Evolutionary conservation across 2,888 invertebrate species (phyloP).

Genomic region (Tetranychus truncatus): DNA sequence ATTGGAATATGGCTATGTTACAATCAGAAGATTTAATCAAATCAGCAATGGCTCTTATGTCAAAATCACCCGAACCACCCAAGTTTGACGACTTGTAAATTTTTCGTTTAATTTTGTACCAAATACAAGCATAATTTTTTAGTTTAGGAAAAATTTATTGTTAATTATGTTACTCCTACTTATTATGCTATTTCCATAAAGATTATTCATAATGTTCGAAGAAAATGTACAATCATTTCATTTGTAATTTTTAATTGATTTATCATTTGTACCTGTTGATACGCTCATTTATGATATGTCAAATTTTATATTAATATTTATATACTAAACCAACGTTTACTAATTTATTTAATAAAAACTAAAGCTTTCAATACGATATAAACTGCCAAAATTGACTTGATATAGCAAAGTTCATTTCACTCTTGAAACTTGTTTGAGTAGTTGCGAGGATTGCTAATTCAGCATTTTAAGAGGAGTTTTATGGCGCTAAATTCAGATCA

Average conservation of each 20-base stretch:
- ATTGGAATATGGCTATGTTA: slow-evolving; percentile 37
- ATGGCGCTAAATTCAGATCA: too few relatives aligned
- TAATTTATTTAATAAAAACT: neutral
- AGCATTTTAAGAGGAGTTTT: too few relatives aligned
- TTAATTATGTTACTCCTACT: neutral
- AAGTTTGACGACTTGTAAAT: slow-evolving; percentile 4
- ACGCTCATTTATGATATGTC: too few relatives aligned
- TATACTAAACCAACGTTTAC: too few relatives aligned
- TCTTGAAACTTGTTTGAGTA: neutral
- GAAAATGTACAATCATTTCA: too few relatives aligned
- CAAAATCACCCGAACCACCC: slow-evolving; percentile 1
- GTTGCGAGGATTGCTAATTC: too few relatives aligned
- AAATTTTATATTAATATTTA: too few relatives aligned
- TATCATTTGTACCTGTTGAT: too few relatives aligned
- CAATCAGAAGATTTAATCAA: slow-evolving; percentile 34
- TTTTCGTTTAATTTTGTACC: neutral
- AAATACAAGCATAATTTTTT: neutral
- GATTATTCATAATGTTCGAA: neutral
- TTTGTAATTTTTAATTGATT: too few relatives aligned
- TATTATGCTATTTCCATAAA: neutral
- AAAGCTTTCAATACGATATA: neutral
- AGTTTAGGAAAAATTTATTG: neutral
- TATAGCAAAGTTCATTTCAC: neutral
- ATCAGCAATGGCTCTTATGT: neutral
- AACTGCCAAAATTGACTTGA: neutral